These are phyloP conservation scores for Mythimna pallens DNA, from an alignment of 2,888 invertebrate genomes.

Conservation along the genomic window DNA sequence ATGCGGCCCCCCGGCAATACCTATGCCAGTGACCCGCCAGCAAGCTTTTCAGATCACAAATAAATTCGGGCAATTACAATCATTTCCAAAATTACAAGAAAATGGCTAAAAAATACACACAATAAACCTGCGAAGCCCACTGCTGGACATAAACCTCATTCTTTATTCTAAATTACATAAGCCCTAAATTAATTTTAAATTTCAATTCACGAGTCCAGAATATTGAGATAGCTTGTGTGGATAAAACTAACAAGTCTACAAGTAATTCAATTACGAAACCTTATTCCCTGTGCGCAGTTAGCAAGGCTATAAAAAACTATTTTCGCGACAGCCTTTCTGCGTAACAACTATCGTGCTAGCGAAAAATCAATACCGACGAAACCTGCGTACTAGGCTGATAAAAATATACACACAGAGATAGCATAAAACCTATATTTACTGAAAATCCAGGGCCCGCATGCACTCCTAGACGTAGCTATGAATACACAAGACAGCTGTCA, in stretches of 20 bases:
- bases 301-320: background rate
- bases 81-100: too few relatives aligned
- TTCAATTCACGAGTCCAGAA: too few relatives aligned
- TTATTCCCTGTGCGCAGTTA: slow-evolving; percentile 1
- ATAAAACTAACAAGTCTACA: background rate
- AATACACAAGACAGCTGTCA: background rate
- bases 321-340: background rate
- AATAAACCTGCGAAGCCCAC: too few relatives aligned
- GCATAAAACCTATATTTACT: slow-evolving; percentile 51
- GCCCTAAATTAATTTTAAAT: too few relatives aligned
- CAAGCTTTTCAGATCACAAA: too few relatives aligned
- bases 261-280: background rate
- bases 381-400: slow-evolving; percentile 43
- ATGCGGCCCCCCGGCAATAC: too few relatives aligned
- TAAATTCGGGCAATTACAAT: too few relatives aligned
- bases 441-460: slow-evolving; percentile 52
- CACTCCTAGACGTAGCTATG: slow-evolving; percentile 31
- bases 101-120: too few relatives aligned
- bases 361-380: slow-evolving; percentile 50
- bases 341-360: slow-evolving; percentile 18
- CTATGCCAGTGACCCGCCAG: too few relatives aligned
- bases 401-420: slow-evolving; percentile 36
- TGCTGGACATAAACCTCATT: too few relatives aligned
- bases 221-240: too few relatives aligned
- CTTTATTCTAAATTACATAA: too few relatives aligned